Conservation (phyloP, 2,797 vertebrate species). For the Chelon auratus region DNA sequence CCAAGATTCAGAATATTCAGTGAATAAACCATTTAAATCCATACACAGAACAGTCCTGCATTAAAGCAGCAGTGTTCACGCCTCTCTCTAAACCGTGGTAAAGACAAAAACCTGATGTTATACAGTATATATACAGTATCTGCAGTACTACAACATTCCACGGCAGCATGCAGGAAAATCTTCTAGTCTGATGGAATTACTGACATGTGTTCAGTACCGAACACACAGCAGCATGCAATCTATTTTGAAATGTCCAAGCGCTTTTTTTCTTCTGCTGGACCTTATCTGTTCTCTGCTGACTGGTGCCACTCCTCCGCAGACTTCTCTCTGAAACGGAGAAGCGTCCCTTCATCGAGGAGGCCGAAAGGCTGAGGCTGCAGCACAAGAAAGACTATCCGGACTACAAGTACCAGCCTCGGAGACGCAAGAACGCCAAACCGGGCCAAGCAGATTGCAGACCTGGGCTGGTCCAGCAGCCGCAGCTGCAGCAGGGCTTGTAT, state of each 20-base stretch:
- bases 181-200: no score
- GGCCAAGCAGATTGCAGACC: constrained; percentile 85
- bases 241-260: not conserved
- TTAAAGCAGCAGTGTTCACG: not conserved
- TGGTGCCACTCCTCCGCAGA: constrained; percentile 65
- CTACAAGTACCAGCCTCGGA: constrained; percentile 94
- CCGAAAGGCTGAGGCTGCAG: constrained; percentile 90
- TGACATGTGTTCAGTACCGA: not conserved
- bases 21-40: not conserved
- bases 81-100: not conserved
- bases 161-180: no score
- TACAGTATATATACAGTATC: not conserved
- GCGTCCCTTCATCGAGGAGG: constrained; percentile 91
- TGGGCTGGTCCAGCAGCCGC: constrained; percentile 82
- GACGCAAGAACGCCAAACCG: constrained; percentile 88
- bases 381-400: constrained; percentile 95
- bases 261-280: not conserved
- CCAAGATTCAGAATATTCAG: not conserved
- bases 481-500: constrained; percentile 34
- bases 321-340: constrained; percentile 92
- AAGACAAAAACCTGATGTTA: not conserved
- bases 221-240: not conserved
- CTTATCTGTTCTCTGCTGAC: not conserved
- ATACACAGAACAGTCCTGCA: not conserved
- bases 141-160: no score